Conservation (phyloP, 2,888 invertebrate species). For the Charanyca ferruginea region DNA sequence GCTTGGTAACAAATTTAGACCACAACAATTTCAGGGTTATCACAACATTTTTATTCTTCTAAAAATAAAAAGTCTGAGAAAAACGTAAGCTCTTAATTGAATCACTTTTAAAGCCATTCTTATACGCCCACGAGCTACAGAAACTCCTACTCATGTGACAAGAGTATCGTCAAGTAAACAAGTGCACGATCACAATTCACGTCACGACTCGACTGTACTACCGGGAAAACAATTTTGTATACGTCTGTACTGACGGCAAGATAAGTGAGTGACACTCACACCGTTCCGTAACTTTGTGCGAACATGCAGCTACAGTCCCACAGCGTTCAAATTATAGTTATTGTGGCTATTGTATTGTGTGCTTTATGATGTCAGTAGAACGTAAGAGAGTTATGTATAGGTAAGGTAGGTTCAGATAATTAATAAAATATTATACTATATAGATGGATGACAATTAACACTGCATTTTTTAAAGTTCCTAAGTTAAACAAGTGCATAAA, state of each 20-base stretch:
- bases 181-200: slow-evolving; percentile 71
- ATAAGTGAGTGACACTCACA: slow-evolving; percentile 63
- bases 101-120: slow-evolving; percentile 52
- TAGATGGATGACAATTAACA: no score
- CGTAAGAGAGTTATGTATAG: background rate
- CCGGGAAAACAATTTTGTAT: slow-evolving; percentile 77
- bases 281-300: slow-evolving; percentile 48
- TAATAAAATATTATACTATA: no score
- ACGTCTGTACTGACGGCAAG: slow-evolving; percentile 72
- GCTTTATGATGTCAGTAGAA: no score
- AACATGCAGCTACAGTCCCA: background rate
- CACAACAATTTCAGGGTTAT: background rate
- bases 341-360: background rate
- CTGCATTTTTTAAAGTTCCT: no score
- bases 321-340: background rate
- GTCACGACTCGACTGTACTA: slow-evolving; percentile 71
- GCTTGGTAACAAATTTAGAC: no score
- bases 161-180: slow-evolving; percentile 69
- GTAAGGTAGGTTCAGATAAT: no score
- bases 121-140: slow-evolving; percentile 40
- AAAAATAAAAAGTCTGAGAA: slow-evolving; percentile 3
- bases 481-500: no score
- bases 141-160: slow-evolving; percentile 66
- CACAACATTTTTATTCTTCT: background rate
- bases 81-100: slow-evolving; percentile 37